Percentiles rank a stretch among this genome's conserved stretches.
phyloP scores from a whole-genome alignment of 2,888 invertebrate species.

The Rhodophaea formosa region DNA sequence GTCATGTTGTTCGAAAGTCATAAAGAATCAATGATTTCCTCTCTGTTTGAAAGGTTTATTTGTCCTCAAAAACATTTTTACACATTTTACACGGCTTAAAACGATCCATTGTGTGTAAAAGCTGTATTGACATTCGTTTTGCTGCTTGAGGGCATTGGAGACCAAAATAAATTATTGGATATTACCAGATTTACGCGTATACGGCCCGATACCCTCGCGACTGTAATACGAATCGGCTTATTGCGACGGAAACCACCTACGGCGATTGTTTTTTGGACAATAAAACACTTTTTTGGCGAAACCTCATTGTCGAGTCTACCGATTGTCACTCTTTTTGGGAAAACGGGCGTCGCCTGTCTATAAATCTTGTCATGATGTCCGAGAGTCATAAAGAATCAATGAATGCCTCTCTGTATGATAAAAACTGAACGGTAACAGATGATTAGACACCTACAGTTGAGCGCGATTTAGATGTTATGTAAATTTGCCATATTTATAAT shows the following conservation, averaged over 20 bases:
- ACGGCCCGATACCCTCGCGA: slow-evolving; percentile 27
- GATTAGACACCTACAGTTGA: slow-evolving; percentile 31
- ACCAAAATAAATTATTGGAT: slow-evolving; percentile 31
- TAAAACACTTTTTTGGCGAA: slow-evolving; percentile 46
- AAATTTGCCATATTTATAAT: no score
- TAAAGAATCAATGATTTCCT: no score
- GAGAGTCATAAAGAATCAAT: slow-evolving; percentile 18
- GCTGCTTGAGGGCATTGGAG: slow-evolving; percentile 19
- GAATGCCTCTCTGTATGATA: slow-evolving; percentile 16
- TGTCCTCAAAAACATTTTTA: no score
- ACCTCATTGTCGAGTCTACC: slow-evolving; percentile 42
- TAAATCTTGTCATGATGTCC: slow-evolving; percentile 34
- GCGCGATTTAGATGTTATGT: not conserved
- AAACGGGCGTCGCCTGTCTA: slow-evolving; percentile 36
- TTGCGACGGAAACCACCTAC: slow-evolving; percentile 43
- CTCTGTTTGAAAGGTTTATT: no score
- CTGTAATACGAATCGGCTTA: slow-evolving; percentile 31
- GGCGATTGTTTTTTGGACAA: slow-evolving; percentile 37
- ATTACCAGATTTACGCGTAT: slow-evolving; percentile 34
- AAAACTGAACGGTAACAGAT: slow-evolving; percentile 17
- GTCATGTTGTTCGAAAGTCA: no score
- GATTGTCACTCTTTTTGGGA: slow-evolving; percentile 37
- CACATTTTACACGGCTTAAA: slow-evolving; percentile 15
- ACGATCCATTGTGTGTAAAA: slow-evolving; percentile 34
- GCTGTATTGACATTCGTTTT: slow-evolving; percentile 29